Conservation (phyloP, 2,113 vertebrate genomes). For the Monopterus albus region DNA sequence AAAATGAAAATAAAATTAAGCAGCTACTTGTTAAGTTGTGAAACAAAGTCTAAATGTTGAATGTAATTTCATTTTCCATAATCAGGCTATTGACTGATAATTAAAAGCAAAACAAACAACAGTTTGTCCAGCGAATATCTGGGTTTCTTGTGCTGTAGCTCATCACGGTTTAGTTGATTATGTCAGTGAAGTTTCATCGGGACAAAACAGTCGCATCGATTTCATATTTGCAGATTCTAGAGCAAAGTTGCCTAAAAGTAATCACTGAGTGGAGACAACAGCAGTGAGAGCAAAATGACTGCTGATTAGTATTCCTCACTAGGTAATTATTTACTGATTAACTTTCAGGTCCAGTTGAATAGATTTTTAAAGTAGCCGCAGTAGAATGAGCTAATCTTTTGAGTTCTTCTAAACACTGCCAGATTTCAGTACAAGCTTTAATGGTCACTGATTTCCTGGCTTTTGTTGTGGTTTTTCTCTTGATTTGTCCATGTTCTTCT, state of each 20-base stretch:
- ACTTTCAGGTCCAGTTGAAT: constrained; percentile 25
- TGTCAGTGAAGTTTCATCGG: neutral
- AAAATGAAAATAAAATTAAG: neutral
- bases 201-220: constrained; percentile 9
- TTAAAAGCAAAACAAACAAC: neutral
- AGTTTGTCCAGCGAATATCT: neutral
- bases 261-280: constrained; percentile 36
- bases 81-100: neutral
- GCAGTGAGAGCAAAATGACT: constrained; percentile 16
- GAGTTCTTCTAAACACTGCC: no score
- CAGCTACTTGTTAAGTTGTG: constrained; percentile 4
- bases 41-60: neutral
- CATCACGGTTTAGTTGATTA: neutral
- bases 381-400: neutral
- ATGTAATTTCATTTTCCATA: neutral
- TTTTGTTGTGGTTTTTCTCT: no score
- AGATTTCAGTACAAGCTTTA: no score
- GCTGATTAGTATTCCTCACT: constrained; percentile 40
- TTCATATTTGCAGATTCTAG: constrained; percentile 23
- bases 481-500: neutral
- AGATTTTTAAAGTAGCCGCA: constrained; percentile 4
- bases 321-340: constrained; percentile 50
- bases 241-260: constrained; percentile 46
- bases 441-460: no score
- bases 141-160: no score